Base-by-base conservation (phyloP, 2,888 invertebrate species). In the Globia sparganii region DNA sequence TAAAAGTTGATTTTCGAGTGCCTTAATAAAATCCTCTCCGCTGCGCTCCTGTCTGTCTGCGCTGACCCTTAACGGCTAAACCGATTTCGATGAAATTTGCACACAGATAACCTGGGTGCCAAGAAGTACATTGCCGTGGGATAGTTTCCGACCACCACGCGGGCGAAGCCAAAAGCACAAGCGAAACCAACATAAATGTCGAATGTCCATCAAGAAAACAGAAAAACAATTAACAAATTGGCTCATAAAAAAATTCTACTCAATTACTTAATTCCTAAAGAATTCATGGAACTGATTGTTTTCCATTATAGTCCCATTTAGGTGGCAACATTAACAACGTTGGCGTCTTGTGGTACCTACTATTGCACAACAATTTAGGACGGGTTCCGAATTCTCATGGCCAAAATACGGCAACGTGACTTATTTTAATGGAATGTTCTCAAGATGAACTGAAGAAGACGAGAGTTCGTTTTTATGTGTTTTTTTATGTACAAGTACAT, bases 351-450 rank as follows among this genome's bases (percentile, higher is more conserved):
- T 56, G 43, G 21, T 66, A 59, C 31, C 21, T 65, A 59, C 43
- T 76, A 86, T 87, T 87, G 86, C 88, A 82, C 69, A 87, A 87
- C 67, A 80, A 75, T 84, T 83, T 79, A 73, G 58, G 81, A 77
- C 74, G 70, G 72, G 77, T 78, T 86, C 66, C 61, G 9, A 62
- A 46, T 25, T 74, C 67, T 75, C 83, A 81, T 72, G 80, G 77
- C 34, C 73, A 34, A 53, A 31, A 72, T 31, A 64, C 49, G 37
- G 43, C 59, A 66, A 64, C 78, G 70, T 66, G 49, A 75, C 40
- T 28, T 58, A 61, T 59, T 34, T 59, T 28, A 64, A 46, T 37
- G 49, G 72, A 72, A 84, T 64, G 40, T 49, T 34, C 34, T 18
- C 13, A 66, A 65, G 46, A 74, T 62, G 59, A 53, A 53, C 71